Base-by-base conservation (phyloP, 2,888 invertebrate species). In the Pseudococcus viburni region DNA sequence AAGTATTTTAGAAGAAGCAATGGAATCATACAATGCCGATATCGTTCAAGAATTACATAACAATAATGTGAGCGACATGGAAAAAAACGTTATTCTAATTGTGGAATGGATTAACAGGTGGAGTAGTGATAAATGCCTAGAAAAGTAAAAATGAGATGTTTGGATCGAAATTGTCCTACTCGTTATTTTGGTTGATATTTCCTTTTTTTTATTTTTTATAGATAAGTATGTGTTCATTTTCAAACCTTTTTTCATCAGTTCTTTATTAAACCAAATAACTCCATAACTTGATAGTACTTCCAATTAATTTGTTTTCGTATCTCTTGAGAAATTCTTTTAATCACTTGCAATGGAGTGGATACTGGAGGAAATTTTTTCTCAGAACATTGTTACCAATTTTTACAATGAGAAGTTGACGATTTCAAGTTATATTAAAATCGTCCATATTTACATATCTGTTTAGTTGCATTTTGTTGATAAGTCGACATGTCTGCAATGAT, bases 1-100 rank as follows among this genome's bases (percentile, higher is more conserved):
- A 92, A 96, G 95, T 0, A 94, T 99, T 89, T 91, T 97, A 33
- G 98, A 99, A 90, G 99, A 99, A 92, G 99, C 99, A 0, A 94
- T 93, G 90, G 95, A 95, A 48, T 95, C 98, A 0, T 99, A 98
- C 91, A 94, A 94, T 89, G 91, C 93, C 46, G 95, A 96, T 88
- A 96, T 98, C 90, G 95, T 99, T 7, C 94, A 95, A 90, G 95
- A 97, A 92, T 91, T 99, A 2, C 93, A 93, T 59, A 98, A 96
- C 90, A 94, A 96, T 91, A 95, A 94, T 0, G 93, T 94, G 77
- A 95, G 96, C 59, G 95, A 99, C 90, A 93, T 97, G 90, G 94
- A 95, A 90, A 93, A 93, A 26, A 98, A 98, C 92, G 91, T 97
- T 22, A 94, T 95, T 88, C 94, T 93, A 90, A 95, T 99, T 90